Base-by-base conservation (phyloP, 2,113 vertebrate genomes). In the Eclectus roratus region DNA sequence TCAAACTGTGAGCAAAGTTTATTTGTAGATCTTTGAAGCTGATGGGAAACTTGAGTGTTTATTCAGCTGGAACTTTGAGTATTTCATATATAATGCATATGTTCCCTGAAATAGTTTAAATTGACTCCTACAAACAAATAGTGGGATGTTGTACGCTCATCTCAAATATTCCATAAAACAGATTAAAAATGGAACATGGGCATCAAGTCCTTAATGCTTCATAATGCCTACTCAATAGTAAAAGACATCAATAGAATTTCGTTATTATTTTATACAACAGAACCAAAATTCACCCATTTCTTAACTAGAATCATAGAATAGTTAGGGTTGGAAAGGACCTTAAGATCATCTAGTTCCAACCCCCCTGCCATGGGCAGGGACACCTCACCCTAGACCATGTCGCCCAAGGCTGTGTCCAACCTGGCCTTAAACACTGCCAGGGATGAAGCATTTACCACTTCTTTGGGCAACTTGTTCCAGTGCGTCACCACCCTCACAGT, bases 1-100 rank as follows among this genome's bases (percentile, higher is more conserved):
- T 88, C 27, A 50, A 39, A 65, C 55, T 27, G 19, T 76, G 13
- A 44, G 74, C 41, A 84, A 83, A 47, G 39, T 39, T 80, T 82
- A 70, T 52, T 46, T 80, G 39, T 33, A 94, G 80, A 53, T 43
- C 37, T 83, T 80, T 78, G 68, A 80, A 96, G 73, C 0, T 66
- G 56, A 71, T 92, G 35, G 43, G 35, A 77, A 85, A 88, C 37
- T 31, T 77, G 16, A 66, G 33, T 88, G 68, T 83, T 96, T 94
- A 91, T 80, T 88, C 68, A 93, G 53, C 46, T 94, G 85, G 29
- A 90, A 68, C 61, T 86, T 87, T 23, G 68, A 77, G 66, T 85
- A 71, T 86, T 88, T 96, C 8, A 70, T 89, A 83, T 91, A 61
- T 78, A 88, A 77, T 37, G 50, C 19, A 44, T 71, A 72, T 11